A percentile compares a stretch with the other conserved stretches of the same genome.
Conservation (phyloP, 2,888 invertebrate genomes). For the Andrena haemorrhoa region DNA sequence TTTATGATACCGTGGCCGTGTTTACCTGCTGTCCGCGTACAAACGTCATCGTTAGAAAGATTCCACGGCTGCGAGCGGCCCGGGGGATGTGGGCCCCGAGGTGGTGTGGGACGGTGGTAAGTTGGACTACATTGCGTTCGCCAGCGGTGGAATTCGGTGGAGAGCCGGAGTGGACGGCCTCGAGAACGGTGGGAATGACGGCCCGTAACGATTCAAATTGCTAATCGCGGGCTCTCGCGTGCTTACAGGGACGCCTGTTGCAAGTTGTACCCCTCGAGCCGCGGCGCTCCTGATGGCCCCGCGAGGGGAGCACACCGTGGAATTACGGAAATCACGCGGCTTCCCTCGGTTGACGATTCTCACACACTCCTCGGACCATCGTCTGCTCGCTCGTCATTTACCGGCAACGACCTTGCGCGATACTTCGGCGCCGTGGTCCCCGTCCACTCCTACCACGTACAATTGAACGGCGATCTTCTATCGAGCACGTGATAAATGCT, state of each 20-base stretch:
- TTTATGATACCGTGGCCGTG: constrained; percentile 59
- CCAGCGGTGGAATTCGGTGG: constrained; percentile 51
- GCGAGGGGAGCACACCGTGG: constrained; percentile 10
- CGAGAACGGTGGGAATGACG: constrained; percentile 76
- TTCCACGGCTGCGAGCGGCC: constrained; percentile 63
- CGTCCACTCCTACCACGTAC: no score
- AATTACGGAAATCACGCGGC: constrained; percentile 50
- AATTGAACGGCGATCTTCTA: no score
- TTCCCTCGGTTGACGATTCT: constrained; percentile 5
- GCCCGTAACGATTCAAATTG: constrained; percentile 76
- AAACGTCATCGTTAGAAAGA: constrained; percentile 79
- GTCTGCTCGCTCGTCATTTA: no score
- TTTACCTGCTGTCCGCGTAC: constrained; percentile 74
- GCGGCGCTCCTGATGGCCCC: constrained; percentile 18
- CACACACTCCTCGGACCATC: constrained; percentile 9
- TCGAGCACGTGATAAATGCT: background rate
- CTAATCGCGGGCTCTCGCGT: constrained; percentile 68
- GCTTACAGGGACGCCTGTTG: constrained; percentile 46
- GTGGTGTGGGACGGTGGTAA: constrained; percentile 9
- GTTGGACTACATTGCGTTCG: constrained; percentile 49
- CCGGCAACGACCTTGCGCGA: no score
- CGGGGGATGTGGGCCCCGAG: background rate
- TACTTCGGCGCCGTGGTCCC: no score
- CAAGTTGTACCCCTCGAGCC: constrained; percentile 28
- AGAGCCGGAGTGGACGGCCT: constrained; percentile 43